Base-by-base conservation (phyloP, 2,888 invertebrate species). In the Liopterus haemorrhoidalis region DNA sequence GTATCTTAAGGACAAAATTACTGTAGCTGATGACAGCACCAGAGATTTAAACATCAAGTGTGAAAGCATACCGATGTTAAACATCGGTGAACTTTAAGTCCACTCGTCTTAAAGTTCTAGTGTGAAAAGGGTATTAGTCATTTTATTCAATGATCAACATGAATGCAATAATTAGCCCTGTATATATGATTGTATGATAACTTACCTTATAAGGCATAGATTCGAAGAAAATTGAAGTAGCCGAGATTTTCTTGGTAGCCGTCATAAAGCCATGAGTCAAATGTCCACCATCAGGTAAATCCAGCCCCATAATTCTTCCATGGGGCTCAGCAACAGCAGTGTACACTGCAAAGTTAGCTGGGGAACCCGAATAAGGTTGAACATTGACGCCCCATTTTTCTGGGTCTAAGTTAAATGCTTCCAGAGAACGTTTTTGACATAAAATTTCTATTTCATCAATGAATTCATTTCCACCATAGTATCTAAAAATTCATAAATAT, bases 301-400 rank as follows among this genome's bases (percentile, higher is more conserved):
- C 94, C 40, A 97, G 70, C 0, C 93, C 89, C 97, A 97, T 97
- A 58, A 97, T 94, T 46, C 96, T 78, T 33, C 91, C 95, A 67
- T 95, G 93, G 2, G 96, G 93, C 54, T 89, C 87, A 41, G 84
- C 78, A 8, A 91, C 68, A 24, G 59, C 66, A 65, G 96, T 95
- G 68, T 95, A 97, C 5, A 93, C 93, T 2, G 95, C 95, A 67
- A 97, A 86, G 71, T 97, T 97, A 2, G 95, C 96, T 12, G 97
- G 97, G 5, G 91, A 91, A 1, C 83, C 83, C 43, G 95, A 96
- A 62, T 94, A 92, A 1, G 96, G 92, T 65, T 97, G 97, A 2
- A 97, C 97, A 71, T 97, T 97, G 11, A 92, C 91, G 37, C 96
- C 96, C 97, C 97, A 97, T 65, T 90, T 76, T 44, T 84, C 85